Evolutionary conservation across 2,888 invertebrate species (phyloP).

Genomic region (Adelognathus sp.): DNA sequence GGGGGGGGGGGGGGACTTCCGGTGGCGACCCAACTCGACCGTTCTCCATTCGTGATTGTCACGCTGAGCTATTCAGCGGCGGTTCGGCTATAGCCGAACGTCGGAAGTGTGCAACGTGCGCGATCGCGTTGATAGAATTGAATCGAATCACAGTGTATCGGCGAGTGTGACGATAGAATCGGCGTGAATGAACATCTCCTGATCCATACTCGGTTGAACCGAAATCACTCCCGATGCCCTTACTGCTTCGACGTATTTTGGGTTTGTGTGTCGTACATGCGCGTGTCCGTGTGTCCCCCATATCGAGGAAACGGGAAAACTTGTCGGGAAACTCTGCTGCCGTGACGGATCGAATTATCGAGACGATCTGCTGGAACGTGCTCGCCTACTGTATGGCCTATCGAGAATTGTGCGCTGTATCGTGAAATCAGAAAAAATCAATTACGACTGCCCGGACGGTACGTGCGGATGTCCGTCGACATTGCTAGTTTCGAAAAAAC

Average conservation of each 20-base stretch:
- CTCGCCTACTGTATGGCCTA: conserved; percentile 23
- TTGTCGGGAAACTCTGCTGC: conserved; percentile 52
- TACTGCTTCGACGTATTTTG: conserved; percentile 47
- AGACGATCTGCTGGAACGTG: conserved; percentile 57
- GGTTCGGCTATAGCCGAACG: neutral
- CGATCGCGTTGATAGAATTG: conserved; percentile 58
- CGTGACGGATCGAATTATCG: conserved; percentile 61
- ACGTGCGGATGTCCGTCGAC: neutral
- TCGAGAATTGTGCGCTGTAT: neutral
- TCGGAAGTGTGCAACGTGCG: conserved; percentile 44
- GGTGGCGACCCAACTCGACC: neutral
- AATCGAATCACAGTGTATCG: conserved; percentile 56
- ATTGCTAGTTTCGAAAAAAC: neutral
- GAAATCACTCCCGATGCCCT: neutral
- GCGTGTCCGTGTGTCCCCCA: no score
- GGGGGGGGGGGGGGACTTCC: no score
- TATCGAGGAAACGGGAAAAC: conserved; percentile 15
- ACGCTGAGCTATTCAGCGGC: conserved; percentile 14
- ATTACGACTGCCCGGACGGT: conserved; percentile 30
- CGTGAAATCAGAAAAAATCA: conserved; percentile 29
- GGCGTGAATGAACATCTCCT: conserved; percentile 31
- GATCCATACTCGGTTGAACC: conserved; percentile 31
- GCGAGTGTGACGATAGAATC: conserved; percentile 37
- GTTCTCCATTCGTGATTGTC: conserved; percentile 51
- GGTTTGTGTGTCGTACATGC: neutral